Evolutionary conservation across 2,113 vertebrate species (phyloP).

Genomic region (Rhegmatorhina hoffmannsi): DNA sequence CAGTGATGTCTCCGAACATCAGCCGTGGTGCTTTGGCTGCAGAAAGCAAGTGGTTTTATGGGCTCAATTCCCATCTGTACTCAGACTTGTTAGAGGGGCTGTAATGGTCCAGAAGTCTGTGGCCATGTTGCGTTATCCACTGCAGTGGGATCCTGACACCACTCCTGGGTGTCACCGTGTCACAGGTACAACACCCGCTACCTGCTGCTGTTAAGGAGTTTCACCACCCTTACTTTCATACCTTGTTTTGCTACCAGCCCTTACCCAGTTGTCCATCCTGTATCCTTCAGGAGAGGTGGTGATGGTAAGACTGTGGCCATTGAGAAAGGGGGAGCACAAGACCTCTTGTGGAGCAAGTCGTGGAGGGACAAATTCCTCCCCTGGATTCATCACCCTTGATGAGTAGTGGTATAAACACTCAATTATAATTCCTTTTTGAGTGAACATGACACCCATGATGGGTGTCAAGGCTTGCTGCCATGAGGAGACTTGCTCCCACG

Average conservation of each 20-base stretch:
- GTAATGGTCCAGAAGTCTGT: rapidly evolving
- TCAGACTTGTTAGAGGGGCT: background rate
- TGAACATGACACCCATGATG: rapidly evolving
- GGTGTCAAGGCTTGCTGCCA: background rate
- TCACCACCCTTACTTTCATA: background rate
- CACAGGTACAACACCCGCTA: rapidly evolving
- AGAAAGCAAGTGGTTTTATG: conserved; percentile 10
- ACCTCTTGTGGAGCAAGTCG: background rate
- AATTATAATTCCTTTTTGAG: background rate
- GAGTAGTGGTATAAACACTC: rapidly evolving
- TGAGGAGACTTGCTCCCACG: background rate
- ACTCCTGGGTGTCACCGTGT: rapidly evolving
- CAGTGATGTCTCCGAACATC: background rate
- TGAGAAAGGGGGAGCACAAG: background rate
- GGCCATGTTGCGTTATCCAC: rapidly evolving
- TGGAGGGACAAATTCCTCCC: background rate
- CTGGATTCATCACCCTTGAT: background rate
- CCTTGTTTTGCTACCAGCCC: background rate
- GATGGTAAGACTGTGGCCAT: background rate
- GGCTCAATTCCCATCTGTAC: background rate
- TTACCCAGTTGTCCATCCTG: background rate
- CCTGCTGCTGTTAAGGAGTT: background rate
- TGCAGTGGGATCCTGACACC: rapidly evolving
- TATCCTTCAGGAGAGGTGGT: background rate
- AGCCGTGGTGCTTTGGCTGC: background rate